These are phyloP conservation scores for Dioctria linearis DNA, from an alignment of 2,888 invertebrate genomes.

Conservation along the genomic window DNA sequence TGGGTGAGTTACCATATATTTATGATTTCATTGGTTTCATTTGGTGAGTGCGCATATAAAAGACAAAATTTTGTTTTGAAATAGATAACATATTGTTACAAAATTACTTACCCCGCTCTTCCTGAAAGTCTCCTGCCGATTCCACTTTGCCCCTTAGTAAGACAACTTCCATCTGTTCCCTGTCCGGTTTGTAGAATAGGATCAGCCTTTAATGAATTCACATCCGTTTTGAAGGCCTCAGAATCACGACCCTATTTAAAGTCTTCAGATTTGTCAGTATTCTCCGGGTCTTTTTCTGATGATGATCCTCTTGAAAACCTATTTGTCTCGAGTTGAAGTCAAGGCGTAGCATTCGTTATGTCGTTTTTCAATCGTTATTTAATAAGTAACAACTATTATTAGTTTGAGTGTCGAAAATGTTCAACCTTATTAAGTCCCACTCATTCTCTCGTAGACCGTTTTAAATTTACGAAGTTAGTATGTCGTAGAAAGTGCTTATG, in stretches of 20 bases:
- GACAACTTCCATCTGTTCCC: slow-evolving; percentile 76
- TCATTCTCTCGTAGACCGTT: background rate
- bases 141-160: too few relatives aligned
- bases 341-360: background rate
- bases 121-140: too few relatives aligned
- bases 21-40: too few relatives aligned
- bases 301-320: slow-evolving; percentile 15
- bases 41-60: too few relatives aligned
- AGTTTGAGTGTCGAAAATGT: background rate
- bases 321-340: background rate
- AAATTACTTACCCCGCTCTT: too few relatives aligned
- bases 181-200: slow-evolving; percentile 79
- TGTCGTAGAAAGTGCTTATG: background rate
- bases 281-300: slow-evolving; percentile 68
- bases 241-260: slow-evolving; percentile 75
- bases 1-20: too few relatives aligned
- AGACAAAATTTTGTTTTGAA: too few relatives aligned
- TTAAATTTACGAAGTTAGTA: background rate
- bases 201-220: slow-evolving; percentile 81
- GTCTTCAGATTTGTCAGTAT: slow-evolving; percentile 71
- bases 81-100: too few relatives aligned
- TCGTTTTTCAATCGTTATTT: background rate
- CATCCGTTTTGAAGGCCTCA: slow-evolving; percentile 76
- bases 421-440: background rate
- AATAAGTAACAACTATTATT: background rate